phyloP scores from a whole-genome alignment of 2,888 invertebrate genomes.

The Chydorus sphaericus region DNA sequence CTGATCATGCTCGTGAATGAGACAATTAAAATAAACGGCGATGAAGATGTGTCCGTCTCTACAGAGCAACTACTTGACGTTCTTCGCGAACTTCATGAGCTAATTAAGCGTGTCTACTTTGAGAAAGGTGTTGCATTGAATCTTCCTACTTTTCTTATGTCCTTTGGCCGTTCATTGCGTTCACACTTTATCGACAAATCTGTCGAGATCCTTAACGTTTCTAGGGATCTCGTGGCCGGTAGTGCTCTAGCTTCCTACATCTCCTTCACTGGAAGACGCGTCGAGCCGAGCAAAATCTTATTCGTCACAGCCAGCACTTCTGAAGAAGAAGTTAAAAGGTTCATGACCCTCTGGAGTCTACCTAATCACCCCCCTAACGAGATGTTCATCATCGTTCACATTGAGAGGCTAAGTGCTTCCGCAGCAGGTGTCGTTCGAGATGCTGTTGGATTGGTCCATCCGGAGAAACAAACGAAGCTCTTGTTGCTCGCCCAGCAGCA shows the following conservation, averaged over 20 bases:
- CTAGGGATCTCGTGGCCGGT: background rate
- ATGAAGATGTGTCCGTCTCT: background rate
- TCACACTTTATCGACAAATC: conserved; percentile 7
- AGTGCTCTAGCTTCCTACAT: conserved; percentile 2
- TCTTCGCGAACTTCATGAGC: background rate
- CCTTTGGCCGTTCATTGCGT: background rate
- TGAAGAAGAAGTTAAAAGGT: background rate
- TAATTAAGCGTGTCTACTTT: background rate
- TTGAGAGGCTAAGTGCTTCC: background rate
- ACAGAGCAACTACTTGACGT: background rate
- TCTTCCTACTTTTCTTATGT: background rate
- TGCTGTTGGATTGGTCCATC: background rate
- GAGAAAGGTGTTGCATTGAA: background rate
- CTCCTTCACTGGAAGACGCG: background rate
- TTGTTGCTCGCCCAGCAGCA: conserved; percentile 7
- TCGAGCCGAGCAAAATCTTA: conserved; percentile 6
- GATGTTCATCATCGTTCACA: background rate
- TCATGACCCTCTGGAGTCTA: conserved; percentile 4
- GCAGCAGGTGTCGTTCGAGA: background rate
- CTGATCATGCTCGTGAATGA: background rate
- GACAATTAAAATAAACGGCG: background rate
- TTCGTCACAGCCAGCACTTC: conserved; percentile 2
- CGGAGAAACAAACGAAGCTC: background rate
- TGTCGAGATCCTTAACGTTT: conserved; percentile 4
- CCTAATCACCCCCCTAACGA: background rate